phyloP scores from a whole-genome alignment of 2,113 vertebrate genomes.

The Phalacrocorax pelagicus region DNA sequence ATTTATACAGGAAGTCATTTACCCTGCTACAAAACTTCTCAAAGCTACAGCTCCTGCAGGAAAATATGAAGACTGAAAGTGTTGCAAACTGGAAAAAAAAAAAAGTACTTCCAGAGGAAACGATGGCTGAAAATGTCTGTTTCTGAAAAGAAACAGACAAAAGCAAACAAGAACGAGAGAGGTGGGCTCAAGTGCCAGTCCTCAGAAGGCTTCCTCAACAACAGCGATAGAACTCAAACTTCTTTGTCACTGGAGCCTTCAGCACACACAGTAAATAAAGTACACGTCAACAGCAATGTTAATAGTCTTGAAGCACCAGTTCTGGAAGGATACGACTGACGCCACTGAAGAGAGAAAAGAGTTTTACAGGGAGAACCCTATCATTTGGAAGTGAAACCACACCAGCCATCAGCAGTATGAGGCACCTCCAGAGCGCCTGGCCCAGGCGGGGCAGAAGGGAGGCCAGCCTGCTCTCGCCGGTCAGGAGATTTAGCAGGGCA shows the following conservation, averaged over 20 bases:
- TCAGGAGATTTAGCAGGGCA: background rate
- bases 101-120: background rate
- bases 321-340: background rate
- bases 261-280: background rate
- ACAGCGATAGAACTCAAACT: background rate
- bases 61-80: background rate
- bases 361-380: background rate
- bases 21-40: constrained; percentile 12
- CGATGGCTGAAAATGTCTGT: background rate
- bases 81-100: background rate
- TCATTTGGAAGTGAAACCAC: background rate
- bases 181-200: background rate
- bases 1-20: constrained; percentile 1
- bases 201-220: background rate
- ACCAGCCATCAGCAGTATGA: background rate
- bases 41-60: constrained; percentile 13
- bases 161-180: background rate
- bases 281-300: background rate
- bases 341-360: background rate
- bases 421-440: background rate
- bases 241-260: background rate
- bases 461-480: too few relatives aligned
- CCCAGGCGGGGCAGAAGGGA: background rate
- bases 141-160: background rate
- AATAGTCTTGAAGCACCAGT: background rate